These are phyloP conservation scores for Aplysina aerophoba DNA, from an alignment of 37 sponge, comb jelly and placozoan species.

Conservation along the genomic window DNA sequence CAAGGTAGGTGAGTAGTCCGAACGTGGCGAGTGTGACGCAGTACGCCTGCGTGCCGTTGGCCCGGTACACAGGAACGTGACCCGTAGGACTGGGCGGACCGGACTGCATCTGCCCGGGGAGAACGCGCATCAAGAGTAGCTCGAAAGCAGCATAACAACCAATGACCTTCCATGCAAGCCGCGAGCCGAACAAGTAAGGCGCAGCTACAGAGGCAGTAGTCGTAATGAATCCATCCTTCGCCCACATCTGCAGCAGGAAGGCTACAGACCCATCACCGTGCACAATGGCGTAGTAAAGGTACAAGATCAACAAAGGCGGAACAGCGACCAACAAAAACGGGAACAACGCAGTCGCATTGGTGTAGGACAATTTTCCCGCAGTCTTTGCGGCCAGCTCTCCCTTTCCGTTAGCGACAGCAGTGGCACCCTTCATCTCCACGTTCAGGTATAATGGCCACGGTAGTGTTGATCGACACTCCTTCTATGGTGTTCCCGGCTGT, in stretches of 20 bases:
- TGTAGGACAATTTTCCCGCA: conserved; percentile 17
- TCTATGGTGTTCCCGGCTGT: too few relatives aligned
- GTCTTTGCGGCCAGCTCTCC: background rate
- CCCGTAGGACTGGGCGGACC: conserved; percentile 69
- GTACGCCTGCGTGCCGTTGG: conserved; percentile 64
- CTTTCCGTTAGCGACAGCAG: background rate
- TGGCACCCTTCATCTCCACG: too few relatives aligned
- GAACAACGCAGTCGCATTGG: conserved; percentile 48
- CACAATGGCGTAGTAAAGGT: conserved; percentile 58
- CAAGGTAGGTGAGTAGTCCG: conserved; percentile 37
- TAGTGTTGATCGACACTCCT: too few relatives aligned
- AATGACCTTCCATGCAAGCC: conserved; percentile 52
- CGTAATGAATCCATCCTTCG: background rate
- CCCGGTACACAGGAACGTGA: conserved; percentile 66
- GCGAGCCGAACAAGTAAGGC: conserved; percentile 55
- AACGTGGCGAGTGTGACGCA: conserved; percentile 45
- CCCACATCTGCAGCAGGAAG: conserved; percentile 25
- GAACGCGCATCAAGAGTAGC: conserved; percentile 63
- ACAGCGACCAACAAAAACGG: conserved; percentile 49
- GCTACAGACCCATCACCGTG: conserved; percentile 47
- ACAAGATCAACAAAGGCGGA: conserved; percentile 67
- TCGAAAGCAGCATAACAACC: conserved; percentile 48
- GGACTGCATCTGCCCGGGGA: conserved; percentile 47
- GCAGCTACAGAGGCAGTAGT: background rate
- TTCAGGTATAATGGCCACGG: too few relatives aligned